Evolutionary conservation across 2,113 vertebrate genomes (phyloP), one percentile per base, ranked within the genome.

Genomic region (Campylomormyrus numenius): DNA sequence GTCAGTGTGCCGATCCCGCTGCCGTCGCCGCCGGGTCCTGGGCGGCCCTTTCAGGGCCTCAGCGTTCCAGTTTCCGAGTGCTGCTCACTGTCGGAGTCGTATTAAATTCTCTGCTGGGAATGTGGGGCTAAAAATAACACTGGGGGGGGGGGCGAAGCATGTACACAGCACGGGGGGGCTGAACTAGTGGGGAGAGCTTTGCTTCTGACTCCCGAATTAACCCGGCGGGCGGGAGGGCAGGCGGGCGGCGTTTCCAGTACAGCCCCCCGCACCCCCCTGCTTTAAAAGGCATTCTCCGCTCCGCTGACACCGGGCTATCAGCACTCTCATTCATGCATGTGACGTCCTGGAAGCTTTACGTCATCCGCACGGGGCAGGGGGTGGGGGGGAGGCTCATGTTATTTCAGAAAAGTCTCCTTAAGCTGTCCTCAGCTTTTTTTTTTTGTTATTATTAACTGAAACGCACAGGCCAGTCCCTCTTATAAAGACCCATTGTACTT

Each of bases 331-430:
- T 95, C 94, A 95, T 93, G 94, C 92, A 94, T 95, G 94, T 95
- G 94, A 94, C 95, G 93, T 94, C 93, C 93, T 94, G 92, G 92
- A 93, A 92, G 93, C 92, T 90, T 95, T 94, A 94, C 94, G 93
- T 95, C 94, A 95, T 92, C 91, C 89, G 88, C 48, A 62, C n/a
- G 45, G 45, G 70, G 15, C 45, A 50, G 4, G 35, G 35, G 74
- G 11, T 4, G 19, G 2, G 17, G 42, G 80, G 8, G 80, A 9
- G 91, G 85, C 92, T 95, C 92, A 91, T 90, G 91, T 95, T 95
- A 94, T 95, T 89, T 90, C 77, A 85, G 74, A 91, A 74, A 88
- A 49, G 85, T 89, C 88, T 50, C 74, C 52, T 86, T 89, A 77
- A 89, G 90, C 88, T 21, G 53, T 10, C 39, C 80, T 49, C 21